Evolutionary conservation across 2,113 vertebrate genomes (phyloP), one percentile per base, ranked within the genome.

Genomic region (Saccopteryx bilineata): DNA sequence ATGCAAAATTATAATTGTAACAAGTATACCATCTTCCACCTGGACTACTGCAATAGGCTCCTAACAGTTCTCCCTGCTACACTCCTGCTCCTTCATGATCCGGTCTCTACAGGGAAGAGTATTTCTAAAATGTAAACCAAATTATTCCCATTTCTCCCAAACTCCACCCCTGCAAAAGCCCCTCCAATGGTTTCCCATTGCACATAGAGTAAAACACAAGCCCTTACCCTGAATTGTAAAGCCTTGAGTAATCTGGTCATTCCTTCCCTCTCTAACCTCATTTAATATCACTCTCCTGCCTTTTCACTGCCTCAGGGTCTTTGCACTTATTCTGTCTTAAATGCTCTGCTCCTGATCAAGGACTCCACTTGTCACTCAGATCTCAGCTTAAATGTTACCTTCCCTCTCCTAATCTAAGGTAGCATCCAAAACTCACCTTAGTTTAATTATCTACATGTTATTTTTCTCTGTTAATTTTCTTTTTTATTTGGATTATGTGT

Each of bases 101-200:
- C 39, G 18, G 48, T 80, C 23, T 31, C 72, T 26, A 75, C 2
- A 24, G 3, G 18, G 39, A 90, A 58, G 2, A 78, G 17, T 39
- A 86, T 60, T 81, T 87, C 83, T 79, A 61, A 90, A 71, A 94
- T 54, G 24, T 13, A 74, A 84, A 88, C n/a, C 26, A 89, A 86
- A 60, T 39, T 56, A 46, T 60, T 48, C 24, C n/a, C 50, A 13
- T 28, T 86, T 82, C 18, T 12, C 63, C 56, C 12, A 18, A 28
- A 12, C 28, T 15, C 18, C n/a, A 56, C 39, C 46, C 65, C 72
- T 13, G 5, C 74, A 79, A 26, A 76, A 72, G 65, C 31, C 60
- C 14, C 46, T 52, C 23, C 54, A 69, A 15, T 9, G 15, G 39
- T 2, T 76, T 92, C 46, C 78, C 39, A n/a, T 3, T 26, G 48